Conservation (phyloP, 2,113 vertebrate genomes). For the Hyaena hyaena region DNA sequence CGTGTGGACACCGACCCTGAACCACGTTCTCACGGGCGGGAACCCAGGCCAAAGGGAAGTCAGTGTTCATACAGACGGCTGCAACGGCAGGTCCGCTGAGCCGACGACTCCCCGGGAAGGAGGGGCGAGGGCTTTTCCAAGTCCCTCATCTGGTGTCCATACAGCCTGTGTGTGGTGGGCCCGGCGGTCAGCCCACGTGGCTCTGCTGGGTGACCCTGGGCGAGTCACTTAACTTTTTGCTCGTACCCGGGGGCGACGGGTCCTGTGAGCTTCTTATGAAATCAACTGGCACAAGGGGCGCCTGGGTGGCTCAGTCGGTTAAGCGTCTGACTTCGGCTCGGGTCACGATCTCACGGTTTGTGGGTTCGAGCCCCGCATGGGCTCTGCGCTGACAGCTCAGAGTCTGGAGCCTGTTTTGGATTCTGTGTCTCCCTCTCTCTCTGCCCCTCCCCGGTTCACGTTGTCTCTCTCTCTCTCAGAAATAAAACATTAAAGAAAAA, state of each 20-base stretch:
- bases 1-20: not conserved
- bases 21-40: not conserved
- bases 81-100: rapidly evolving
- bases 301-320: too few relatives aligned
- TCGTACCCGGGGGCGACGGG: rapidly evolving
- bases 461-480: too few relatives aligned
- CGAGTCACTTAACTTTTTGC: not conserved
- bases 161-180: too few relatives aligned
- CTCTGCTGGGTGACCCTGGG: not conserved
- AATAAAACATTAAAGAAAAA: too few relatives aligned
- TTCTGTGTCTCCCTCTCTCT: too few relatives aligned
- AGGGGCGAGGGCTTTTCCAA: rapidly evolving
- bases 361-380: too few relatives aligned
- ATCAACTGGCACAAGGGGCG: not conserved
- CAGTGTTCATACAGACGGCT: too few relatives aligned
- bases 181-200: not conserved
- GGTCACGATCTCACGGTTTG: too few relatives aligned
- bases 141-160: rapidly evolving
- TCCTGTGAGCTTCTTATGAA: not conserved
- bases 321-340: too few relatives aligned
- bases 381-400: too few relatives aligned
- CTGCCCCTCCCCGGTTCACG: too few relatives aligned
- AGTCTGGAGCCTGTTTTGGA: too few relatives aligned
- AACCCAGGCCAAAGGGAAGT: not conserved
- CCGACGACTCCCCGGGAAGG: rapidly evolving